These are phyloP conservation scores for Mesitornis unicolor DNA, from an alignment of 2,113 vertebrate species.

Conservation along the genomic window DNA sequence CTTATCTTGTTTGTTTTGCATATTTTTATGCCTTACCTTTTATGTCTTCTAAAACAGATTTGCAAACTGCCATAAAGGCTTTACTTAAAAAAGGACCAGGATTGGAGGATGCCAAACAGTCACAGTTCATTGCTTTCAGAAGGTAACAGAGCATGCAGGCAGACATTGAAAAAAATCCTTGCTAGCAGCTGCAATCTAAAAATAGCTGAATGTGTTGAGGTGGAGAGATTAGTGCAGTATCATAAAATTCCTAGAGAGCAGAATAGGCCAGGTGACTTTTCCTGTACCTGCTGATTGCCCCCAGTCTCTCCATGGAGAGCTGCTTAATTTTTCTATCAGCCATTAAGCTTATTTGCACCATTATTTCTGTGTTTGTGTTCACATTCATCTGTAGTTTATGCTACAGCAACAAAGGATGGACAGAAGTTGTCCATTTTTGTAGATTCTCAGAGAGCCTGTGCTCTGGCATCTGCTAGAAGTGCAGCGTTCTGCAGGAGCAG, in stretches of 20 bases:
- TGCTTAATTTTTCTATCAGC: neutral
- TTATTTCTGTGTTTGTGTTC: neutral
- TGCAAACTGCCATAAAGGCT: conserved; percentile 67
- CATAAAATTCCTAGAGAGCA: neutral
- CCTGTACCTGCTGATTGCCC: neutral
- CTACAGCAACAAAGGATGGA: neutral
- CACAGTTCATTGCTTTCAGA: conserved; percentile 87
- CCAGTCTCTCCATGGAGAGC: neutral
- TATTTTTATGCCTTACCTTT: neutral
- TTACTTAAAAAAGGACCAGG: conserved; percentile 76
- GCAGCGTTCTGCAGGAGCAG: neutral
- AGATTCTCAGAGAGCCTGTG: neutral
- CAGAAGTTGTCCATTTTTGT: neutral
- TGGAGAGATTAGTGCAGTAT: neutral
- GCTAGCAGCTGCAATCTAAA: neutral
- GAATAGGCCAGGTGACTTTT: neutral
- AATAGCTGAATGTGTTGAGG: neutral
- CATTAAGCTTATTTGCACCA: neutral
- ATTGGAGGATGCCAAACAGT: conserved; percentile 68
- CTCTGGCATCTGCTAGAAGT: neutral
- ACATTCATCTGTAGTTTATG: neutral
- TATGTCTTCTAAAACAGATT: conserved; percentile 59
- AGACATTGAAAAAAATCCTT: neutral
- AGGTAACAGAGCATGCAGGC: conserved; percentile 64
- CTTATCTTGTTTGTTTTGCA: neutral